Evolutionary conservation across 1,140 invertebrate genomes (phyloP), one percentile per base, ranked within the genome.

Genomic region (Heliconius hermathena): DNA sequence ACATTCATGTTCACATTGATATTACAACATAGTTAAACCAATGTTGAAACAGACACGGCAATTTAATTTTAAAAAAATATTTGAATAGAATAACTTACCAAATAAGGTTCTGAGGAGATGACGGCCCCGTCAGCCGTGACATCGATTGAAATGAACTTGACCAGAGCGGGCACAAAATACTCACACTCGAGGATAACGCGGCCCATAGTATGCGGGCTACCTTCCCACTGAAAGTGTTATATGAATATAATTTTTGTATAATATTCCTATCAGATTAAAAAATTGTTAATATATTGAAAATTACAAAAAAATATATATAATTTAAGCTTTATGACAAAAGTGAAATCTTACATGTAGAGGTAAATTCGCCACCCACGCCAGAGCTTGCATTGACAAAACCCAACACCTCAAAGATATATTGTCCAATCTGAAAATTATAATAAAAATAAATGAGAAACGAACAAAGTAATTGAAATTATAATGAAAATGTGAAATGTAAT

Each of bases 361-460:
- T 76, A 93, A 84, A 79, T 86, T 92, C 3, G 93, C 90, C 11
- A 94, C 89, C 93, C 93, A 95, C 8, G 93, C 93, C 60, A 95
- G 86, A n/a, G 93, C 92, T 78, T 95, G 93, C 90, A 95, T 94
- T 2, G 91, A 94, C 26, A 95, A 76, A 76, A 95, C 93, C 94
- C 94, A 95, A 81, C 93, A 94, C 77, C 94, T 89, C 22, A 95
- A 84, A 16, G 94, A 91, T 76, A 95, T 85, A 78, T 93, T 92
- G 76, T 93, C 90, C 76, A 94, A 90, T 77, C 94, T 95, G 87
- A 57, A 90, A 90, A 74, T 38, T 82, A 81, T 52, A 82, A 81
- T 46, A 72, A 57, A 74, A 22, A 49, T 6, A 52, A 11, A 52
- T 52, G 49, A 46, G 16, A 52, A 52, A 52, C 16, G 5, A 52